Conservation (phyloP, 2,113 vertebrate genomes). For the Bubo bubo region DNA sequence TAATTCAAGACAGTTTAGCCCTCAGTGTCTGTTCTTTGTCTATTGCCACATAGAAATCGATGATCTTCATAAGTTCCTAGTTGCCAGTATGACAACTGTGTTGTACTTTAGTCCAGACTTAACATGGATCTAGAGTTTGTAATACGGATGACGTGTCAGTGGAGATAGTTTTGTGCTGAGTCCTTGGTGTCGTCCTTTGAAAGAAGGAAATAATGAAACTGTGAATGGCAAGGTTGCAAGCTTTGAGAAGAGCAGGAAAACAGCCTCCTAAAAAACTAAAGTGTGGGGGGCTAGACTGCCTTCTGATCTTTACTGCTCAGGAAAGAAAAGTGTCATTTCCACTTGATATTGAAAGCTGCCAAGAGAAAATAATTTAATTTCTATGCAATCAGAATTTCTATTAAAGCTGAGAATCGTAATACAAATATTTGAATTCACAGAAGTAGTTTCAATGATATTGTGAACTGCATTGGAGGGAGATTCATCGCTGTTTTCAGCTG, state of each 20-base stretch:
- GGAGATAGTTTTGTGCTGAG: background rate
- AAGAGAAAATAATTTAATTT: background rate
- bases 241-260: background rate
- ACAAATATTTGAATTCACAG: background rate
- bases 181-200: background rate
- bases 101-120: background rate
- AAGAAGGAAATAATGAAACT: background rate
- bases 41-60: background rate
- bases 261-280: background rate
- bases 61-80: background rate
- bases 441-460: background rate
- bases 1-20: background rate
- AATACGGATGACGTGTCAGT: rapidly evolving
- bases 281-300: background rate
- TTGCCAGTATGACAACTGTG: background rate
- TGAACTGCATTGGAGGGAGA: background rate
- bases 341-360: background rate
- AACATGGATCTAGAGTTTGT: background rate
- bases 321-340: background rate
- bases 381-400: background rate
- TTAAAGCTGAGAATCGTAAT: background rate
- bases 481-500: background rate
- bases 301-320: background rate
- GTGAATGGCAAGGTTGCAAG: background rate
- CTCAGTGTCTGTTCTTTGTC: background rate